These are phyloP conservation scores for Virgularia gustaviana DNA, from an alignment of 92 coral and sea anemone species.

Conservation along the genomic window DNA sequence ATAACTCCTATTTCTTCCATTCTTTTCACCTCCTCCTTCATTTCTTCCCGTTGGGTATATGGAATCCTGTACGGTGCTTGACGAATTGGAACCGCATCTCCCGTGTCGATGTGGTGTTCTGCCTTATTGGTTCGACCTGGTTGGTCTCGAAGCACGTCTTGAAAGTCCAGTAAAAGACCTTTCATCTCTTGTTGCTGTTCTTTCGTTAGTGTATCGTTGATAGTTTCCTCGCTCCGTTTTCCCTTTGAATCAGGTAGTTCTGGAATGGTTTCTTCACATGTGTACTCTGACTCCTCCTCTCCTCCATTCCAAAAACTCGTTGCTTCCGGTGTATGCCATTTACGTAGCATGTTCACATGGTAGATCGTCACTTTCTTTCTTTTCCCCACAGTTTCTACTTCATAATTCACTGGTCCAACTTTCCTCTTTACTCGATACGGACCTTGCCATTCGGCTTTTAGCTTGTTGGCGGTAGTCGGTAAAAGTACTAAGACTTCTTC, in stretches of 20 bases:
- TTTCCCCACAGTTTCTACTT: conserved; percentile 18
- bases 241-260: background rate
- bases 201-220: conserved; percentile 18
- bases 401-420: conserved; percentile 44
- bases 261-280: background rate
- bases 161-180: background rate
- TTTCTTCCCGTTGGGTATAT: background rate
- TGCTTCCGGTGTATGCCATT: conserved; percentile 4
- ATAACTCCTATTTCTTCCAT: conserved; percentile 33
- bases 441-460: conserved; percentile 47
- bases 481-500: conserved; percentile 33
- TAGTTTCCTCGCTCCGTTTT: background rate
- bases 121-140: conserved; percentile 43
- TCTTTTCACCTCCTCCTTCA: conserved; percentile 13
- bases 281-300: background rate
- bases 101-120: conserved; percentile 45
- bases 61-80: conserved; percentile 47
- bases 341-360: conserved; percentile 43
- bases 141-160: conserved; percentile 13
- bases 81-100: conserved; percentile 26
- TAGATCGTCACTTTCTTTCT: conserved; percentile 11
- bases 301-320: background rate
- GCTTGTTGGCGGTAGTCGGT: conserved; percentile 30
- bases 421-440: conserved; percentile 31
- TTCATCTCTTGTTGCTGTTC: conserved; percentile 4